Percentiles rank a stretch among this genome's conserved stretches.
Conservation (phyloP, 2,113 vertebrate genomes). For the Ivindomyrus marchei region DNA sequence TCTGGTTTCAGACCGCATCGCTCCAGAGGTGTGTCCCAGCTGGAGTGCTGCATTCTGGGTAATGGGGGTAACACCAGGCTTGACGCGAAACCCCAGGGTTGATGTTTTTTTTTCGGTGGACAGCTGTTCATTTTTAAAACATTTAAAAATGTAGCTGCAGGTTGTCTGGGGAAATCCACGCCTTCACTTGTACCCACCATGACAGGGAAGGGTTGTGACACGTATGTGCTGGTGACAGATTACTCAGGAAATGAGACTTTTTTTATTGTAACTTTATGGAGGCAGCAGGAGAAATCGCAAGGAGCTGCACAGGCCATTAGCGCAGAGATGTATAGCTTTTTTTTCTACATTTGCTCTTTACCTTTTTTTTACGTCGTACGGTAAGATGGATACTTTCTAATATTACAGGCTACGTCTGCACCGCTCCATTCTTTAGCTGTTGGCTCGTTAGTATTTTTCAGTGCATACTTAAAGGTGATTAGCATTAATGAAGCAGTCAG, state of each 20-base stretch:
- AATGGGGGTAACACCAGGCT: background rate
- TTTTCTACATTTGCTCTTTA: background rate
- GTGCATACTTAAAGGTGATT: slow-evolving; percentile 2
- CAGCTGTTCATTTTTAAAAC: background rate
- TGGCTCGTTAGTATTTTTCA: background rate
- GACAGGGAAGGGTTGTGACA: background rate
- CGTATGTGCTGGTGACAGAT: background rate
- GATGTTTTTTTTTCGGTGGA: background rate
- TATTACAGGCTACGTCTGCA: background rate
- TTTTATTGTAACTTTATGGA: background rate
- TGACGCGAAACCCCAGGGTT: background rate
- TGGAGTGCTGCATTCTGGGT: slow-evolving; percentile 7
- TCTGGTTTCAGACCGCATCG: background rate
- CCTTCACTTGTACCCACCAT: background rate
- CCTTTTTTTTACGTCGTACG: background rate
- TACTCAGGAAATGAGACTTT: background rate
- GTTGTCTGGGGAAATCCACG: background rate
- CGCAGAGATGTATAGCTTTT: background rate
- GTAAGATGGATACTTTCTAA: background rate
- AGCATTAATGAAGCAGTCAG: background rate
- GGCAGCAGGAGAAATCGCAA: background rate
- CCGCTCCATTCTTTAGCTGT: background rate
- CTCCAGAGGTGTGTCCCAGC: background rate
- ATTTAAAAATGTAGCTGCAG: background rate
- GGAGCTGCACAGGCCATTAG: background rate